Evolutionary conservation across 2,888 invertebrate genomes (phyloP), one percentile per base, ranked within the genome.

Genomic region (Apocheima hispidaria): DNA sequence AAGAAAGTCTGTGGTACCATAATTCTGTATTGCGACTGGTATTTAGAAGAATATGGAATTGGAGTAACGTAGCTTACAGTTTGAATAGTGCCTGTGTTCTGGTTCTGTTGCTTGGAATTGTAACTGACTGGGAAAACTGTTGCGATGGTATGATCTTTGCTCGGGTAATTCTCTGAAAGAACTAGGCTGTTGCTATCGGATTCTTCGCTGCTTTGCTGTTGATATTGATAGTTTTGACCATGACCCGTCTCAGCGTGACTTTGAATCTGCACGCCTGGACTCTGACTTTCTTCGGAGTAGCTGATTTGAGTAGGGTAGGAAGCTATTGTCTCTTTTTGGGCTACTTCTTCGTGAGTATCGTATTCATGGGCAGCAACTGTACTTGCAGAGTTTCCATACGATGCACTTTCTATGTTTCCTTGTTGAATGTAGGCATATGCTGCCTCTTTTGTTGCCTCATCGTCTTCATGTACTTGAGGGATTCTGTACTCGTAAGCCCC

Each of bases 151-250:
- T 94, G 94, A 46, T 92, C 90, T 63, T 93, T 89, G 67, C 91
- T 93, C 0, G 94, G 94, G 73, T 94, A 94, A 69, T 94, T 94
- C 77, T 94, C 94, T 18, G 92, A 86, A 1, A 94, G 87, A 1
- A 88, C 74, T 21, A 93, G 71, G 12, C 81, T 79, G 38, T 84
- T 74, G 50, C 71, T 77, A 23, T 78, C 74, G 2, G 84, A 71
- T 26, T 80, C 77, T 51, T 75, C 82, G n/a, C 73, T 70, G 28
- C 67, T 72, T 69, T 84, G 82, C 40, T 82, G 81, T 57, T 86
- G 82, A 58, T 90, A 89, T 2, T 78, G 77, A 65, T 91, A 88
- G 23, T 73, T 78, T 65, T 87, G 86, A 28, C 74, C 70, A 26
- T 75, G 78, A 10, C 72, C 77, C 44, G 76, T 62, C 35, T 77